A percentile compares a stretch with the other conserved stretches of the same genome.
Conservation (phyloP, 2,888 invertebrate genomes). For the Tetrapedia diversipes region DNA sequence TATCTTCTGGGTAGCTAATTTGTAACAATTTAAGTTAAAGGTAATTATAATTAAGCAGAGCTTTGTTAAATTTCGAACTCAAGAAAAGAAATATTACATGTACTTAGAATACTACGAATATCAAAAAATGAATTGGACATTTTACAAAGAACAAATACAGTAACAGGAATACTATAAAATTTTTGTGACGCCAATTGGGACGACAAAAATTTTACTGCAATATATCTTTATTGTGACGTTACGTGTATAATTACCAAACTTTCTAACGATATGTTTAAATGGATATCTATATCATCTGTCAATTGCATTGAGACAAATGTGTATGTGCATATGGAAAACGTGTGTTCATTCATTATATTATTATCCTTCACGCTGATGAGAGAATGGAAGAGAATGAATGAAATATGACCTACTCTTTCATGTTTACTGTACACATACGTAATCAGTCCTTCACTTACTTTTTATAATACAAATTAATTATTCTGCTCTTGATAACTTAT, state of each 20-base stretch:
- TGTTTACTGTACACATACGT: neutral
- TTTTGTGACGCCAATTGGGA: too few relatives aligned
- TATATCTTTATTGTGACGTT: conserved; percentile 2
- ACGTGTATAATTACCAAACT: neutral
- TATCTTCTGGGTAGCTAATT: too few relatives aligned
- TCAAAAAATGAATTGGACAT: too few relatives aligned
- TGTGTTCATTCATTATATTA: conserved; percentile 6
- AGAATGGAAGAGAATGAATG: conserved; percentile 1
- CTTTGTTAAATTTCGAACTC: too few relatives aligned
- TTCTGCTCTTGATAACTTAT: too few relatives aligned
- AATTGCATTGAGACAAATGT: neutral
- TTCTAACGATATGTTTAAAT: neutral
- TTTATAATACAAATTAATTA: neutral
- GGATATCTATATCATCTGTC: neutral
- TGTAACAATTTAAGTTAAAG: too few relatives aligned
- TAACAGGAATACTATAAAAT: too few relatives aligned
- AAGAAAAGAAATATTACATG: too few relatives aligned
- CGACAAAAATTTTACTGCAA: too few relatives aligned
- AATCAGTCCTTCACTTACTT: neutral
- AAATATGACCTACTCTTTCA: neutral
- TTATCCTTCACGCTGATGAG: neutral
- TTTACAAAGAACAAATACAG: too few relatives aligned
- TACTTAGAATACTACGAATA: too few relatives aligned
- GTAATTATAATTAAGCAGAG: too few relatives aligned
- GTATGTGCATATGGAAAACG: neutral